These are phyloP conservation scores for Ashinkailepas kermadecensis DNA, from an alignment of 2,888 invertebrate genomes.

Conservation along the genomic window DNA sequence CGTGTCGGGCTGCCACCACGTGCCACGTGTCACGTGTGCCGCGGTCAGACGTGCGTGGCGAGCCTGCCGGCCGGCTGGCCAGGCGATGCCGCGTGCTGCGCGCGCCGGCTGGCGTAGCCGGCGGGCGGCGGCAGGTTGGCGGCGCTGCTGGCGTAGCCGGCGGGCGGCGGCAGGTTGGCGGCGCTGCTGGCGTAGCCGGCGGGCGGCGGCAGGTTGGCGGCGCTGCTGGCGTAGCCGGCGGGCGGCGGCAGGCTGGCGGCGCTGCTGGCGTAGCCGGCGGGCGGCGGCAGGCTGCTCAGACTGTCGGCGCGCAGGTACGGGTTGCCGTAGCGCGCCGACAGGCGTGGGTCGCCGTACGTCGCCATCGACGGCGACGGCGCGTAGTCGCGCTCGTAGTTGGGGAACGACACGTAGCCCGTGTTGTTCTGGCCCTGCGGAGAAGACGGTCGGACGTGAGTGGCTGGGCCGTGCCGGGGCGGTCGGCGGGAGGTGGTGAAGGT, in stretches of 20 bases:
- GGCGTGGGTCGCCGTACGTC: conserved; percentile 63
- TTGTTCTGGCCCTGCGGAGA: conserved; percentile 51
- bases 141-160: conserved; percentile 20
- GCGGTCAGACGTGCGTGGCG: conserved; percentile 1
- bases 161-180: conserved; percentile 40
- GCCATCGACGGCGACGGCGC: conserved; percentile 63
- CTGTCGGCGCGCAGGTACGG: conserved; percentile 67
- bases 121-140: background rate
- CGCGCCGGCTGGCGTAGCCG: background rate
- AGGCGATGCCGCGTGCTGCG: background rate
- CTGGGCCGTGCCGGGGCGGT: too few species aligned
- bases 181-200: conserved; percentile 22
- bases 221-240: background rate
- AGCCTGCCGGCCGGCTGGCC: background rate
- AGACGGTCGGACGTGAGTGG: too few species aligned
- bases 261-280: conserved; percentile 23
- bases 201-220: conserved; percentile 40
- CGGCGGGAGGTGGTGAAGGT: too few species aligned
- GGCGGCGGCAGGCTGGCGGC: background rate
- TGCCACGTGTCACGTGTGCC: too few species aligned
- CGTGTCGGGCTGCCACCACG: too few species aligned
- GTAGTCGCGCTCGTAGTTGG: conserved; percentile 80
- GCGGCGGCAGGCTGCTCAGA: conserved; percentile 46
- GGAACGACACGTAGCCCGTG: conserved; percentile 79
- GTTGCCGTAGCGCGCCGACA: conserved; percentile 76